Conservation (phyloP, 2,113 vertebrate genomes). For the Nesospiza acunhae region DNA sequence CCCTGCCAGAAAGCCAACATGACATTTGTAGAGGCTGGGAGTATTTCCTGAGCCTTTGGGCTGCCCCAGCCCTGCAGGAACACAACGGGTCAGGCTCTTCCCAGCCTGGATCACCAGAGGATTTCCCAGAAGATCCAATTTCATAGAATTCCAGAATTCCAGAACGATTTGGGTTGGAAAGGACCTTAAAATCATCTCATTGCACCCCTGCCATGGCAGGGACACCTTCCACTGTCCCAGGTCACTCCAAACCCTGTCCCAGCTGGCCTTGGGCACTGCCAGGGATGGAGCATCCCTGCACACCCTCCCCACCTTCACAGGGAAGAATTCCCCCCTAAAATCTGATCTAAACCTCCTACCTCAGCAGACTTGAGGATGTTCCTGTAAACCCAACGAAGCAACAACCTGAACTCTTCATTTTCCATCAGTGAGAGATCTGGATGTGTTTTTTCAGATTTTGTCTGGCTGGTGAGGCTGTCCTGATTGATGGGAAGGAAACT, state of each 20-base stretch:
- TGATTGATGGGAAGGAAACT: not conserved
- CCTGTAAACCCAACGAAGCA: not conserved
- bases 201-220: not conserved
- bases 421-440: not conserved
- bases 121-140: not conserved
- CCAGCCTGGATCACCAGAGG: fast-evolving
- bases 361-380: not conserved
- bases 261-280: fast-evolving
- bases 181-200: not conserved
- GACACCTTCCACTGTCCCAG: not conserved
- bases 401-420: not conserved
- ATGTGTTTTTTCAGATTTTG: not conserved
- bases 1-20: not conserved
- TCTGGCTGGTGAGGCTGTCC: not conserved
- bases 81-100: not conserved
- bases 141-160: not conserved
- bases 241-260: fast-evolving
- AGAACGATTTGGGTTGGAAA: not conserved
- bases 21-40: not conserved
- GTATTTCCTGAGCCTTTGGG: not conserved
- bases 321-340: not conserved
- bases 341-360: not conserved
- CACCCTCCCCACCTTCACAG: not conserved
- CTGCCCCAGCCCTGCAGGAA: not conserved
- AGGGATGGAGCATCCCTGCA: not conserved